A percentile compares a stretch with the other conserved stretches of the same genome.
Conservation (phyloP, 2,113 vertebrate genomes). For the Lonchura striata region DNA sequence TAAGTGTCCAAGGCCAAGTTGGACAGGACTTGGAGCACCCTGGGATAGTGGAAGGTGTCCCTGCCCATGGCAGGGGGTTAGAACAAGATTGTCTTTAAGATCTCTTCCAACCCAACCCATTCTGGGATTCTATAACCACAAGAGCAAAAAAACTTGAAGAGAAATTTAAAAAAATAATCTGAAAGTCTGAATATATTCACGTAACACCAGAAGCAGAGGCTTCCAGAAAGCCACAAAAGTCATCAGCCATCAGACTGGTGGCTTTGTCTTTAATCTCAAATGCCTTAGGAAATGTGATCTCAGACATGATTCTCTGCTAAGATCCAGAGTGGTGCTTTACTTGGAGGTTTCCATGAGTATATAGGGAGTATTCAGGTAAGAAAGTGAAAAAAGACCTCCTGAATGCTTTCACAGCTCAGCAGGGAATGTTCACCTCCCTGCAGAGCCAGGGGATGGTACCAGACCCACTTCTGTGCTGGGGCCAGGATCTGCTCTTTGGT, state of each 20-base stretch:
- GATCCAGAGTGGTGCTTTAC: background rate
- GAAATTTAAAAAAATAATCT: background rate
- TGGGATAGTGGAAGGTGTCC: background rate
- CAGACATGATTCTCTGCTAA: background rate
- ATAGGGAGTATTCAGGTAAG: background rate
- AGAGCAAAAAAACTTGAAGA: background rate
- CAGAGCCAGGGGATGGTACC: background rate
- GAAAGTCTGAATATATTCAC: background rate
- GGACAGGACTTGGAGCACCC: accelerated
- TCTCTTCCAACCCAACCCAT: background rate
- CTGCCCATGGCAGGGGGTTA: accelerated
- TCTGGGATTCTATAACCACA: background rate
- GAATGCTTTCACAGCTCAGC: background rate
- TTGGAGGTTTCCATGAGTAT: background rate
- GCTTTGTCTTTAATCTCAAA: background rate
- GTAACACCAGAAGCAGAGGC: background rate
- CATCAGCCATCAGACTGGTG: background rate
- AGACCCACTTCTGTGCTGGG: background rate
- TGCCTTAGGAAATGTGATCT: background rate
- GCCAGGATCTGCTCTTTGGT: background rate
- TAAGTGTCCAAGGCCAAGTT: background rate
- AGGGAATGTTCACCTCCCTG: background rate
- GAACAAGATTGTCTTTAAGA: background rate
- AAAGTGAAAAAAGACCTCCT: background rate
- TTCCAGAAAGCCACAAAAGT: background rate